Percentiles rank a stretch among this genome's conserved stretches.
These are phyloP conservation scores for Drosophila nr. perissopoda DNA, from an alignment of 2,888 invertebrate genomes.

Conservation along the genomic window DNA sequence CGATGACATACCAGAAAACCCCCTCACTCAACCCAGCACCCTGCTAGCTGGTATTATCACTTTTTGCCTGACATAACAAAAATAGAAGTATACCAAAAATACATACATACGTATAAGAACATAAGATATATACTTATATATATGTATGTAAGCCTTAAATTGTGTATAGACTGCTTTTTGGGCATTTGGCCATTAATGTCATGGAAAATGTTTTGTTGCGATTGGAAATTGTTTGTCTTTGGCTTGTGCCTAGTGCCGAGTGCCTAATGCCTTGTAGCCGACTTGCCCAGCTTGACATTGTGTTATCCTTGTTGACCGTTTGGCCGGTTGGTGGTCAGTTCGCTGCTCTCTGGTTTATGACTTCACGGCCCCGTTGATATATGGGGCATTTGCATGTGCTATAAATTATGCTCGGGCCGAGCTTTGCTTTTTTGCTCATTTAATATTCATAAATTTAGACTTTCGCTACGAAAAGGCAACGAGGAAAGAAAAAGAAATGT, in stretches of 20 bases:
- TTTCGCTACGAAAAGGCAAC: slow-evolving; percentile 32
- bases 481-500: slow-evolving; percentile 18
- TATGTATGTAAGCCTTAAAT: slow-evolving; percentile 31
- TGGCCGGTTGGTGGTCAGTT: slow-evolving; percentile 36
- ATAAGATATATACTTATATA: slow-evolving; percentile 12
- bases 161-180: slow-evolving; percentile 32
- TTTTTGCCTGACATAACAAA: slow-evolving; percentile 58
- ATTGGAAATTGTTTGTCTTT: slow-evolving; percentile 75
- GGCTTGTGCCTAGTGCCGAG: slow-evolving; percentile 17
- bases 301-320: slow-evolving; percentile 63
- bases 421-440: slow-evolving; percentile 70
- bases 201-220: slow-evolving; percentile 71
- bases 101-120: slow-evolving; percentile 19
- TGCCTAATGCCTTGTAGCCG: slow-evolving; percentile 16
- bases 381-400: slow-evolving; percentile 76
- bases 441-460: slow-evolving; percentile 78
- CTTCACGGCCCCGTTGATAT: slow-evolving; percentile 70
- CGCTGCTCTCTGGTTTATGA: slow-evolving; percentile 55
- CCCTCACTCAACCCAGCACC: neutral
- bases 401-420: slow-evolving; percentile 62
- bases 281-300: slow-evolving; percentile 53
- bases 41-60: slow-evolving; percentile 47
- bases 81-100: slow-evolving; percentile 33
- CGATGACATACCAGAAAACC: slow-evolving; percentile 44
- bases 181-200: slow-evolving; percentile 70